These are phyloP conservation scores for Eptesicus fuscus DNA, from an alignment of 2,113 vertebrate species.

Conservation along the genomic window DNA sequence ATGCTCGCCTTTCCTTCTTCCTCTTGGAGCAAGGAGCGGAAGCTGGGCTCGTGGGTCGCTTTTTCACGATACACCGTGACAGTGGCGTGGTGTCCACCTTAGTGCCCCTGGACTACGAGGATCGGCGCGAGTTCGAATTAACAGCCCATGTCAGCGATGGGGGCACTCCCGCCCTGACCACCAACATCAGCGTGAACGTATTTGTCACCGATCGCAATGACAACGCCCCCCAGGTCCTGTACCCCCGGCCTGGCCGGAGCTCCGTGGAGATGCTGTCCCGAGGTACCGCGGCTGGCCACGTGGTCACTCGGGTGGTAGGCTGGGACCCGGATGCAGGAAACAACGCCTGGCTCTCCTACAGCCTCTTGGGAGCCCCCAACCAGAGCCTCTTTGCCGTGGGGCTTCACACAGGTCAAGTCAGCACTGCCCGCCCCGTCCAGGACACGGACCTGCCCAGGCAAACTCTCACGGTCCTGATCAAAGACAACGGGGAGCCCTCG, in stretches of 20 bases:
- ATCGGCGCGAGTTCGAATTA: slow-evolving; percentile 79
- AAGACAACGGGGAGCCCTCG: slow-evolving; percentile 86
- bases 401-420: slow-evolving; percentile 86
- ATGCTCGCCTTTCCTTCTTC: slow-evolving; percentile 84
- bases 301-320: slow-evolving; percentile 86
- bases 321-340: slow-evolving; percentile 87
- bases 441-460: slow-evolving; percentile 86
- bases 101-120: slow-evolving; percentile 83
- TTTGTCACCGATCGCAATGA: slow-evolving; percentile 88
- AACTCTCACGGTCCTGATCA: slow-evolving; percentile 83
- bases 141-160: slow-evolving; percentile 80
- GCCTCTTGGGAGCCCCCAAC: slow-evolving; percentile 83
- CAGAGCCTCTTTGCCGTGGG: slow-evolving; percentile 86
- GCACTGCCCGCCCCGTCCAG: slow-evolving; percentile 82
- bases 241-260: slow-evolving; percentile 76
- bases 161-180: slow-evolving; percentile 76
- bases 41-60: slow-evolving; percentile 67
- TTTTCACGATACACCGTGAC: slow-evolving; percentile 83
- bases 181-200: slow-evolving; percentile 81
- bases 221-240: slow-evolving; percentile 86
- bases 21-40: slow-evolving; percentile 79
- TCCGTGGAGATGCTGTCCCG: slow-evolving; percentile 75
- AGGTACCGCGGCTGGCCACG: slow-evolving; percentile 75
- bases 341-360: slow-evolving; percentile 89
- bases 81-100: slow-evolving; percentile 80